These are phyloP conservation scores for Dioctria linearis DNA, from an alignment of 2,888 invertebrate genomes.

Conservation along the genomic window DNA sequence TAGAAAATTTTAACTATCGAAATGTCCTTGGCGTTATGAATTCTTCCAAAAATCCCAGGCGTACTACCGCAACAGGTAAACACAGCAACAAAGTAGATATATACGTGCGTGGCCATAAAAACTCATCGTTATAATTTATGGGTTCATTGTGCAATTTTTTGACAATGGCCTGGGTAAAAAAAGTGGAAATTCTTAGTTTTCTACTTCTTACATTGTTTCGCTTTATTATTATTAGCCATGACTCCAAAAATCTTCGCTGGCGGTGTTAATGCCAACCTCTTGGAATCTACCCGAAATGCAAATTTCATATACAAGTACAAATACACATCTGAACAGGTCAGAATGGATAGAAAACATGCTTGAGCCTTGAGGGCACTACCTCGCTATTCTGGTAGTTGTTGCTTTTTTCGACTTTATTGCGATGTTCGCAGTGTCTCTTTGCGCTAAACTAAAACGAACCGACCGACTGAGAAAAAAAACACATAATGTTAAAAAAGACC, in stretches of 20 bases:
- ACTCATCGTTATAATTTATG: slow-evolving; percentile 49
- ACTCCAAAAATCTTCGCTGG: slow-evolving; percentile 33
- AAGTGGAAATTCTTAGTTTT: slow-evolving; percentile 1
- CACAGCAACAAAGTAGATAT: neutral
- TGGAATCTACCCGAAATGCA: slow-evolving; percentile 23
- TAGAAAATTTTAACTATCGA: neutral
- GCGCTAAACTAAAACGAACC: neutral
- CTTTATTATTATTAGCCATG: slow-evolving; percentile 47
- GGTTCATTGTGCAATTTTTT: slow-evolving; percentile 45
- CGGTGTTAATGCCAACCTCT: slow-evolving; percentile 11
- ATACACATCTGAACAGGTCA: slow-evolving; percentile 36
- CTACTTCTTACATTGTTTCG: slow-evolving; percentile 8
- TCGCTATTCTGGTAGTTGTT: neutral
- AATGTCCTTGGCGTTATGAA: slow-evolving; percentile 33
- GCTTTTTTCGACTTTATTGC: neutral
- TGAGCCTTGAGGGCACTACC: neutral
- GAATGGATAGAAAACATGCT: neutral
- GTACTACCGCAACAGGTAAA: slow-evolving; percentile 47
- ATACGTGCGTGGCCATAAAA: slow-evolving; percentile 31
- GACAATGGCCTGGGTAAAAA: slow-evolving; percentile 39
- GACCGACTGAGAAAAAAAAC: neutral
- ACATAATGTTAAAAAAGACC: neutral
- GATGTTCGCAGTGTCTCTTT: neutral
- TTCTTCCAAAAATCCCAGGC: slow-evolving; percentile 31
- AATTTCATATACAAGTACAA: slow-evolving; percentile 3